Base-by-base conservation (phyloP, 2,113 vertebrate genomes). In the Cromileptes altivelis region DNA sequence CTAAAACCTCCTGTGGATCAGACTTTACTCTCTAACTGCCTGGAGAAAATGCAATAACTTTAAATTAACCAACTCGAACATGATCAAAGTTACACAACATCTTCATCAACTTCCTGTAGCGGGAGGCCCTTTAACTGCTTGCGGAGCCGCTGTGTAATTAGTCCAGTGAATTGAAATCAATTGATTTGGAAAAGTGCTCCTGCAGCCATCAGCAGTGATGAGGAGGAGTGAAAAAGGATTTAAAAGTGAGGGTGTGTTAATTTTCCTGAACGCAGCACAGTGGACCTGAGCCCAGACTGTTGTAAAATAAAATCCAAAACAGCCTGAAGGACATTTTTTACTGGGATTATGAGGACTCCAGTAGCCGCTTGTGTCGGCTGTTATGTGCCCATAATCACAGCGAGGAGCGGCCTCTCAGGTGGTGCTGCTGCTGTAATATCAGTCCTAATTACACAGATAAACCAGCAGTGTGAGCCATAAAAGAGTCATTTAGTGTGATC, bases 281-380 rank as follows among this genome's bases (percentile, higher is more conserved):
- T 63, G 78, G 27, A 72, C 19, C 15, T 1, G 30, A 58, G 75
- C 62, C 11, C 47, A 27, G 42, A 47, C 30, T 42, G 69, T 17
- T 42, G 13, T 10, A 14, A 45, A 37, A 78, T 73, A 53, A 80
- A 63, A 64, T 40, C 74, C 74, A 55, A 6, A 68, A 25, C 56
- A 23, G 78, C 75, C 77, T 85, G 81, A 84, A 82, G 84, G 88
- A 80, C 57, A 19, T 40, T 65, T 81, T 81, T 81, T 64, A 73
- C 68, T 2, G 68, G 60, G 37, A 42, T 63, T 50, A 72, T 25
- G 61, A 72, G 60, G 72, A 71, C 70, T 30, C 49, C 21, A 65
- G 52, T 0, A 12, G 61, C 50, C 1, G 13, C 25, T 47, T 15
- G 57, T 56, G 1, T 50, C 4, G 7, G 30, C 58, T 55, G 70